phyloP scores from a whole-genome alignment of 2,113 vertebrate species.

The Etheostoma cragini region DNA sequence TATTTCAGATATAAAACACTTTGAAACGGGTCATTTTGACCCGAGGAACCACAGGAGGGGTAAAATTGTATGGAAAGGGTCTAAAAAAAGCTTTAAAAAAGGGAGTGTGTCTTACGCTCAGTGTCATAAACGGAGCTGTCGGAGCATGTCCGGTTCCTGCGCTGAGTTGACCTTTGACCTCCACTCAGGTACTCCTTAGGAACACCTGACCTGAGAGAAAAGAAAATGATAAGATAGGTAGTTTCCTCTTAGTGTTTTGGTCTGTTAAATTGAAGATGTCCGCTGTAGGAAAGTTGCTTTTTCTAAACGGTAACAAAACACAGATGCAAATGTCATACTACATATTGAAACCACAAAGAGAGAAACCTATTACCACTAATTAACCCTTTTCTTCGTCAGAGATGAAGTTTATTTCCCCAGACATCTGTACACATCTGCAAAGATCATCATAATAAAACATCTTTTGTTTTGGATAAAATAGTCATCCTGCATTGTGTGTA shows the following conservation, averaged over 20 bases:
- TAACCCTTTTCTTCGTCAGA: too few relatives aligned
- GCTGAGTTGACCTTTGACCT: conserved; percentile 65
- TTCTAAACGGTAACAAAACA: too few relatives aligned
- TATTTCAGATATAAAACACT: too few relatives aligned
- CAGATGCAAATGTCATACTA: too few relatives aligned
- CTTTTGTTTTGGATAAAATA: neutral
- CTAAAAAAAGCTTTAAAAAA: too few relatives aligned
- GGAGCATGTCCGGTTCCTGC: conserved; percentile 67
- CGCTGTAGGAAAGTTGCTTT: neutral
- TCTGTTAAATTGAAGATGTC: neutral
- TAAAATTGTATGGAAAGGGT: too few relatives aligned
- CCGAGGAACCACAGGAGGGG: too few relatives aligned
- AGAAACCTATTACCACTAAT: neutral
- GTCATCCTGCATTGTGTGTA: neutral
- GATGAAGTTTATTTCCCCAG: too few relatives aligned
- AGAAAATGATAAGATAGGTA: neutral
- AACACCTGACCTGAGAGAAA: conserved; percentile 60
- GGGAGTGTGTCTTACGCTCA: conserved; percentile 54
- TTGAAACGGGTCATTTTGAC: too few relatives aligned
- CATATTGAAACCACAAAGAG: neutral
- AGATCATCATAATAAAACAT: neutral
- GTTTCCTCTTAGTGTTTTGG: neutral
- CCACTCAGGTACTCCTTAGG: conserved; percentile 62
- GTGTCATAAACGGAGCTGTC: conserved; percentile 73
- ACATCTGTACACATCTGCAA: neutral